Conservation (phyloP, 2,797 vertebrate species). For the Muraenolepis orangiensis region DNA sequence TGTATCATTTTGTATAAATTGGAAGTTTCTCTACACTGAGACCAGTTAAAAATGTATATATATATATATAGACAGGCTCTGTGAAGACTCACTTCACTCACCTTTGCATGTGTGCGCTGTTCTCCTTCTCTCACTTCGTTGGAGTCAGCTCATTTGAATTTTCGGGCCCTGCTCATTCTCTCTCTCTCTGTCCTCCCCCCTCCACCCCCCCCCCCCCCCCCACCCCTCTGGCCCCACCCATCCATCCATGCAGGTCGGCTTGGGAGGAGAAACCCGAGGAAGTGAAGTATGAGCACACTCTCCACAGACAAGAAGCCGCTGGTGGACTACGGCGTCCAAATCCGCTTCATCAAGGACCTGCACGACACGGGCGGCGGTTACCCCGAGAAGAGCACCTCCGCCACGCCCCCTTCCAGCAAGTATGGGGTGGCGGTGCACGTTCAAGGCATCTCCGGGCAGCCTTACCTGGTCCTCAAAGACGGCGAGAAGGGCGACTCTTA, state of each 20-base stretch:
- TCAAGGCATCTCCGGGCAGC: conserved; percentile 93
- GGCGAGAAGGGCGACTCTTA: conserved; percentile 88
- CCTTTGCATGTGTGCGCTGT: conserved; percentile 3
- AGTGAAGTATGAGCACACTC: conserved; percentile 69
- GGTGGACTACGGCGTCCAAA: conserved; percentile 92
- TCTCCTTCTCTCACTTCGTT: conserved; percentile 17
- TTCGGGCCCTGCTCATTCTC: conserved; percentile 10
- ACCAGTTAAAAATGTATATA: neutral
- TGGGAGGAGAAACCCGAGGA: conserved; percentile 36
- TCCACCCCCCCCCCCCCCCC: neutral
- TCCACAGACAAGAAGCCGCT: conserved; percentile 77
- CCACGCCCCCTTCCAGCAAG: conserved; percentile 59
- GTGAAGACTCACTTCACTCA: neutral
- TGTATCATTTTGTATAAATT: too few relatives aligned
- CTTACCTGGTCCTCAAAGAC: conserved; percentile 92
- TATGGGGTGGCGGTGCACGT: conserved; percentile 92
- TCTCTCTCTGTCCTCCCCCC: neutral
- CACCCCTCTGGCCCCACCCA: neutral
- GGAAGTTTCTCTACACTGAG: neutral
- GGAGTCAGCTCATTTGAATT: conserved; percentile 45
- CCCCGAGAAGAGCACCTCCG: conserved; percentile 57
- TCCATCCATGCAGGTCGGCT: conserved; percentile 34
- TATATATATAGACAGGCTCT: too few relatives aligned
- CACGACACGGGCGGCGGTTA: conserved; percentile 72
- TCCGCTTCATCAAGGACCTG: conserved; percentile 90